These are phyloP conservation scores for Geodia barretti DNA, from an alignment of 37 sponge, comb jelly and placozoan species.

Conservation along the genomic window DNA sequence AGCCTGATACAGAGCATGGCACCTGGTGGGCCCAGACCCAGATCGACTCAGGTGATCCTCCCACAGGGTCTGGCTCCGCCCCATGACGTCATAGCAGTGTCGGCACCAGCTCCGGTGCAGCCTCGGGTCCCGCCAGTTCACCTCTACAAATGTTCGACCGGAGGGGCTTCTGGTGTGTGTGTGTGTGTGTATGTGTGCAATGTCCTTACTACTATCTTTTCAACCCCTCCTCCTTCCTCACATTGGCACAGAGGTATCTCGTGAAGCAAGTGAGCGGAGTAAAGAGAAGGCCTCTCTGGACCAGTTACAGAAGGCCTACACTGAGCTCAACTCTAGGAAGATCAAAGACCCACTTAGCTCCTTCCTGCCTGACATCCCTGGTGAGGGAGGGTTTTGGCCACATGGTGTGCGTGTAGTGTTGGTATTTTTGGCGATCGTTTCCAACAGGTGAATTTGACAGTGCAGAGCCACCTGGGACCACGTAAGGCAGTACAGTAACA, in stretches of 20 bases:
- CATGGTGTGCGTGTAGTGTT: not conserved
- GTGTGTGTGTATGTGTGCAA: conserved; percentile 6
- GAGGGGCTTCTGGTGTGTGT: conserved; percentile 1
- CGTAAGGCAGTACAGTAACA: not conserved
- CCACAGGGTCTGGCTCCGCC: not conserved
- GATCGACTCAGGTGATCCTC: not conserved
- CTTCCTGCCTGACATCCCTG: conserved; percentile 84
- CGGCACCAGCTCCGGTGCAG: not conserved
- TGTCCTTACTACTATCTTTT: too few species aligned
- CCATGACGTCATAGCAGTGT: not conserved
- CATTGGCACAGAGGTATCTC: not conserved
- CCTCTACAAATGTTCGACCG: not conserved
- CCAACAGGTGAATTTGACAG: conserved; percentile 60
- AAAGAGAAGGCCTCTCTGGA: conserved; percentile 42
- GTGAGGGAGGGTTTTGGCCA: conserved; percentile 15
- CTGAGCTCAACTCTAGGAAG: conserved; percentile 53
- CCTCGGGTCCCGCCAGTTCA: not conserved
- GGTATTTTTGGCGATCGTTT: not conserved
- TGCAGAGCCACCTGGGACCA: conserved; percentile 43
- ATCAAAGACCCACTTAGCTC: conserved; percentile 78
- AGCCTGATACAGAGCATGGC: not conserved
- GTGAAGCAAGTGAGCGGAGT: not conserved
- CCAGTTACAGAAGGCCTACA: conserved; percentile 48
- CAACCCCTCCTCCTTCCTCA: too few species aligned
- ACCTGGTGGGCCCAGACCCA: not conserved